Base-by-base conservation (phyloP, 2,797 vertebrate species). In the Eospalax fontanierii region DNA sequence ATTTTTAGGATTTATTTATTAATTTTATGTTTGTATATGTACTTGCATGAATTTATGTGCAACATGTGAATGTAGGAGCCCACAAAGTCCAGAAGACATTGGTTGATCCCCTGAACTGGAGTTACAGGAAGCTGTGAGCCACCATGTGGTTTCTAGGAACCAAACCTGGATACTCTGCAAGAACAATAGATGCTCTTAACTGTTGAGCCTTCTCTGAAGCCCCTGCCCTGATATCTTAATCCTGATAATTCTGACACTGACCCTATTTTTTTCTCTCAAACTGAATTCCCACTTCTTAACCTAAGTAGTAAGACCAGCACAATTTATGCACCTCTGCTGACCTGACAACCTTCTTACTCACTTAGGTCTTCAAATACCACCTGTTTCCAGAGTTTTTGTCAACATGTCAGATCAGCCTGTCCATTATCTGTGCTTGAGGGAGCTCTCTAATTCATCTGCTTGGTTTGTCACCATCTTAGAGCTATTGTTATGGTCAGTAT, bases 371-470 rank as follows among this genome's bases (percentile, higher is more conserved):
- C 54, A 15, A 43, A 82, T 40, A 79, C 4, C n/a, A 73, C 59
- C 61, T 90, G 22, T 14, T 93, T 71, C 43, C 38, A 83, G 59
- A 86, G 68, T 92, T 94, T 87, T 61, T 78, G 43, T 93, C 76
- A 78, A 81, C 57, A 79, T 79, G 46, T 84, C 26, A 35, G 68
- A 90, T 57, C 26, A 82, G 22, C 18, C 46, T 90, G 22, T 86
- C 75, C 21, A 74, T 22, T 16, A 91, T 85, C 81, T 87, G 7
- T 85, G 68, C 38, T 90, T 88, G 14, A 85, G 50, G 43, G 71
- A 91, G 4, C 11, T 87, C 8, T 74, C 28, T 95, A 91, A 87
- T 82, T 65, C n/a, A 71, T 74, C 35, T 93, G 14, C 24, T 40
- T 90, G 4, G n/a, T 35, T 71, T 88, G 28, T 26, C 59, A 91